A percentile compares a stretch with the other conserved stretches of the same genome.
phyloP scores from a whole-genome alignment of 2,797 vertebrate species.

The Kryptopterus vitreolus region DNA sequence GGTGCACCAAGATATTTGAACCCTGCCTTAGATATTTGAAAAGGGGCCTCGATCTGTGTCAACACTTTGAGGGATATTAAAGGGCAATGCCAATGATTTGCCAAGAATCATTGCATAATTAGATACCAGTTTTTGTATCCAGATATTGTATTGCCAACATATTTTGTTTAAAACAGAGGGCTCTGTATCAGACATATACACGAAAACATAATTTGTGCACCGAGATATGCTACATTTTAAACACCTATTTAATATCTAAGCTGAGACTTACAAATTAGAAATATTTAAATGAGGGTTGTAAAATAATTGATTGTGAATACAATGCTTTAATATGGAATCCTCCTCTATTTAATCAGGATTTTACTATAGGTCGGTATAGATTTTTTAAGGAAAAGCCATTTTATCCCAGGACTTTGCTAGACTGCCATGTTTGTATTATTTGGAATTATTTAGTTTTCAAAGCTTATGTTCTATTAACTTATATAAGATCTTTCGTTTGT shows the following conservation, averaged over 20 bases:
- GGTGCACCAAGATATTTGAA: constrained; percentile 14
- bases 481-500: background rate
- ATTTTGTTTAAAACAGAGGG: background rate
- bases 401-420: background rate
- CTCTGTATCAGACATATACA: background rate
- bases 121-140: background rate
- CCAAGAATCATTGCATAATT: constrained; percentile 13
- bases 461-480: background rate
- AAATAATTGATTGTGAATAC: background rate
- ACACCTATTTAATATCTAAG: background rate
- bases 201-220: background rate
- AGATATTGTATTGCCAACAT: background rate
- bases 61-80: constrained; percentile 13
- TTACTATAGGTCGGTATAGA: no score
- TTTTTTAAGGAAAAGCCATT: no score
- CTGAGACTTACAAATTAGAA: background rate
- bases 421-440: background rate
- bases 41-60: background rate
- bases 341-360: no score
- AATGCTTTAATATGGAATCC: background rate
- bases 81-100: constrained; percentile 18
- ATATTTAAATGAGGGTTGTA: background rate
- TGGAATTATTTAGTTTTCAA: background rate
- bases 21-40: constrained; percentile 26
- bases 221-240: background rate